Conservation (phyloP, 2,113 vertebrate species). For the Nipponia nippon region DNA sequence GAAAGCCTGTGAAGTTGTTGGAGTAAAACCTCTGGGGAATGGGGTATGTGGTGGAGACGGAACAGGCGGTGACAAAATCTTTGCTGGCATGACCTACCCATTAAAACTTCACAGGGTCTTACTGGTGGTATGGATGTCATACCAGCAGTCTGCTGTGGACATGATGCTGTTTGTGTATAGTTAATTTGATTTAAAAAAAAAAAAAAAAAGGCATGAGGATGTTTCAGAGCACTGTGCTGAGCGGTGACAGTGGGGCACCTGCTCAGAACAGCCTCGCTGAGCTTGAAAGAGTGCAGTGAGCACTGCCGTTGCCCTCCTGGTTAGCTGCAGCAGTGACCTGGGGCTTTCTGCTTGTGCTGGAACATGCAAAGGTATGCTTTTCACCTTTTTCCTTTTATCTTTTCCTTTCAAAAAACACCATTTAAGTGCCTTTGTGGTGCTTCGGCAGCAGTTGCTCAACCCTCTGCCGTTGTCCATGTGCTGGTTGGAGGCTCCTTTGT, state of each 20-base stretch:
- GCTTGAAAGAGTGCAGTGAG: neutral
- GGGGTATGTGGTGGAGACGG: rapidly evolving
- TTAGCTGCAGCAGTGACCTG: neutral
- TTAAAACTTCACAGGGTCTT: neutral
- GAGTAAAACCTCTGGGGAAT: neutral
- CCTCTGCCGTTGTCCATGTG: rapidly evolving
- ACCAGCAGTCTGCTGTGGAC: neutral
- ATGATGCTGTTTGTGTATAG: neutral
- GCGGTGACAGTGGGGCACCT: rapidly evolving
- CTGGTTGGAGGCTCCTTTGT: neutral
- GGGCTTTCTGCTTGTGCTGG: neutral
- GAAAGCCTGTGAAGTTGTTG: neutral
- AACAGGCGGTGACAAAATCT: neutral
- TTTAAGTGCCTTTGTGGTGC: neutral
- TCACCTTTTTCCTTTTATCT: neutral
- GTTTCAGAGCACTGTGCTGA: neutral
- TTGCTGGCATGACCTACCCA: neutral
- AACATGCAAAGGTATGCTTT: neutral
- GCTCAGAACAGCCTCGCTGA: neutral
- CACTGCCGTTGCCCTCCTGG: neutral
- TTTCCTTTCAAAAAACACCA: neutral
- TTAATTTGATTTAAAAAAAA: neutral
- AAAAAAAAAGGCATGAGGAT: neutral
- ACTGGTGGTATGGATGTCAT: neutral
- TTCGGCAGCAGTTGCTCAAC: neutral